Evolutionary conservation across 2,888 invertebrate species (phyloP).

Genomic region (Sthenelais limicola): DNA sequence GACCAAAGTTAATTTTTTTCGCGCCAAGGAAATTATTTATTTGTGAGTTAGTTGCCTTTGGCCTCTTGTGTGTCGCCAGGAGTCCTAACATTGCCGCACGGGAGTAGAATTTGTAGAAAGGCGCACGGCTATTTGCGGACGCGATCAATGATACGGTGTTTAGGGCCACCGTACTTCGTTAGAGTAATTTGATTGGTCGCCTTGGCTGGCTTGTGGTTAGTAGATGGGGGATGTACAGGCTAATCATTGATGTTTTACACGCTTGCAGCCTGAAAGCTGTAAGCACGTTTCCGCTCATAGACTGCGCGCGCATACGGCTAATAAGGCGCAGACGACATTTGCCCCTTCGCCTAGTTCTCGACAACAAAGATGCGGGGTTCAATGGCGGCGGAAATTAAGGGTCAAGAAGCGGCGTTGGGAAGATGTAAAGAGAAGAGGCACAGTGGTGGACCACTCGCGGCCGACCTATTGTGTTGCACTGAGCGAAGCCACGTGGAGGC

Average conservation of each 20-base stretch:
- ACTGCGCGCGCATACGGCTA: constrained; percentile 19
- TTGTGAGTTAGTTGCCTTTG: too few species aligned
- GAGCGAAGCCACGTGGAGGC: constrained; percentile 36
- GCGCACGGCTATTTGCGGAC: neutral
- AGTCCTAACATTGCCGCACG: too few species aligned
- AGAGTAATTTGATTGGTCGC: constrained; percentile 35
- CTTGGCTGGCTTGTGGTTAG: constrained; percentile 6
- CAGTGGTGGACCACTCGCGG: too few species aligned
- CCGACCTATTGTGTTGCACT: constrained; percentile 1
- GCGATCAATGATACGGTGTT: constrained; percentile 26
- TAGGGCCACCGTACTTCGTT: constrained; percentile 31
- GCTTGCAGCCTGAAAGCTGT: too few species aligned
- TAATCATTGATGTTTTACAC: constrained; percentile 39
- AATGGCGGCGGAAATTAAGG: constrained; percentile 32
- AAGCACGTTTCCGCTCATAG: constrained; percentile 7
- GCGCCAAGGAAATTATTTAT: too few species aligned
- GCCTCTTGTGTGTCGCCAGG: too few species aligned
- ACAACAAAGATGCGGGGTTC: constrained; percentile 20
- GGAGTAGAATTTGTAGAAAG: too few species aligned
- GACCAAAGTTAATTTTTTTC: too few species aligned
- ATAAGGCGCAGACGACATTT: constrained; percentile 34
- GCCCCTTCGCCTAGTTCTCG: too few species aligned
- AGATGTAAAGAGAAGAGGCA: too few species aligned
- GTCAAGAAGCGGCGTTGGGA: too few species aligned
- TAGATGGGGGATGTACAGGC: constrained; percentile 27